Evolutionary conservation across 1,140 invertebrate species (phyloP).

Genomic region (Drosophila cardini): DNA sequence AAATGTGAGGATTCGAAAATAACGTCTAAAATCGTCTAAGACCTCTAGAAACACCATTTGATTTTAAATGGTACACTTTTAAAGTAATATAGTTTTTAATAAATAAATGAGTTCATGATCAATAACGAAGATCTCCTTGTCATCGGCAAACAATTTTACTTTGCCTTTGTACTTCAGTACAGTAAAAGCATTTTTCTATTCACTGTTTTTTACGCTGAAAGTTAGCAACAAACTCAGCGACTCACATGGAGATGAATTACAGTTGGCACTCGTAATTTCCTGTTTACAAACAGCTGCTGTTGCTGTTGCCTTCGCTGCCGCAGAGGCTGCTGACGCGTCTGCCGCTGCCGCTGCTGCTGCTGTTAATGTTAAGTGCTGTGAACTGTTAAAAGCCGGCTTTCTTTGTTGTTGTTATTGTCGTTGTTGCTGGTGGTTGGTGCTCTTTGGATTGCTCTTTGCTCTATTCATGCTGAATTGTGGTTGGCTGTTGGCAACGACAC

Average conservation of each 20-base stretch:
- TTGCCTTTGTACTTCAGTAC: no score
- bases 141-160: no score
- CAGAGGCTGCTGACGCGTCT: constrained; percentile 2
- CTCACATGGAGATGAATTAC: constrained; percentile 2
- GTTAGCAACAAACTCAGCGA: constrained; percentile 23
- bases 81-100: no score
- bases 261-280: constrained; percentile 33
- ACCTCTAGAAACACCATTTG: no score
- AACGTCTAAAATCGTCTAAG: no score
- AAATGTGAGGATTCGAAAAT: no score
- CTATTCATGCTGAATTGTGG: constrained; percentile 62
- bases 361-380: constrained; percentile 52
- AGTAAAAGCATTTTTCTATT: no score
- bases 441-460: constrained; percentile 16
- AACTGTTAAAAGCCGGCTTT: constrained; percentile 51
- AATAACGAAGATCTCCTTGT: no score
- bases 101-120: no score
- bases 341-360: constrained; percentile 17
- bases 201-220: constrained; percentile 11
- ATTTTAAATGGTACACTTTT: no score
- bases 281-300: constrained; percentile 38
- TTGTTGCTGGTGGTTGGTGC: constrained; percentile 5
- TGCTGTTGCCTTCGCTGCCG: constrained; percentile 11
- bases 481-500: constrained; percentile 71
- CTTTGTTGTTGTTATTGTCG: constrained; percentile 14